Evolutionary conservation across 2,888 invertebrate genomes (phyloP), one percentile per base, ranked within the genome.

Genomic region (Pandemis corylana): DNA sequence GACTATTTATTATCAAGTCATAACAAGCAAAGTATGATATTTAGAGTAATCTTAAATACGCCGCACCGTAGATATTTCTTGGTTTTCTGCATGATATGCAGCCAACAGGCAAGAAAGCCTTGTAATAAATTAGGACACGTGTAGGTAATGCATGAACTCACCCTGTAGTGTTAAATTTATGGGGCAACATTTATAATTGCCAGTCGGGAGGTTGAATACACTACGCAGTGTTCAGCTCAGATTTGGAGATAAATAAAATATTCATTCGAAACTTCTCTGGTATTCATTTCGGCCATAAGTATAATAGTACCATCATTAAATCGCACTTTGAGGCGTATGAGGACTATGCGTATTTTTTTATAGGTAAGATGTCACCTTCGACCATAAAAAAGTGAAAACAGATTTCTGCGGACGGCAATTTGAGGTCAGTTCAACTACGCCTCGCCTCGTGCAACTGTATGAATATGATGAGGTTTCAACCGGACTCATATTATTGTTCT

Each of bases 71-170:
- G 62, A 72, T 66, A 66, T 61, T 15, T 49, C 49, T 51, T 20
- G 41, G 66, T 49, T 49, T 68, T 41, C 66, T 62, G 61, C 62
- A 67, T 62, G 15, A 42, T 9, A 13, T 68, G 61, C 53, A 53
- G 53, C 62, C 7, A 53, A 53, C 20, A 72, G 72, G 61, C 44
- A 72, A 62, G 72, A 72, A 72, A 68, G 62, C 72, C 67, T 63
- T 49, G 72, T 66, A 72, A 72, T 72, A 72, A 72, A 72, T 72
- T 53, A 72, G 67, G 72, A 68, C 72, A 72, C 67, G 72, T 67
- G 72, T 72, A 72, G 62, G 61, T 72, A 72, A 72, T 72, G 68
- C 72, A 72, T 72, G 44, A 72, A 72, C 72, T 72, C 72, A 20
- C 72, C 72, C 62, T 63, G 41, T 72, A 61, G 61, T 72, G 62